Evolutionary conservation across 30 jellyfish, hydroid and myxozoan genomes (phyloP).

Genomic region (Cassiopea xamachana): DNA sequence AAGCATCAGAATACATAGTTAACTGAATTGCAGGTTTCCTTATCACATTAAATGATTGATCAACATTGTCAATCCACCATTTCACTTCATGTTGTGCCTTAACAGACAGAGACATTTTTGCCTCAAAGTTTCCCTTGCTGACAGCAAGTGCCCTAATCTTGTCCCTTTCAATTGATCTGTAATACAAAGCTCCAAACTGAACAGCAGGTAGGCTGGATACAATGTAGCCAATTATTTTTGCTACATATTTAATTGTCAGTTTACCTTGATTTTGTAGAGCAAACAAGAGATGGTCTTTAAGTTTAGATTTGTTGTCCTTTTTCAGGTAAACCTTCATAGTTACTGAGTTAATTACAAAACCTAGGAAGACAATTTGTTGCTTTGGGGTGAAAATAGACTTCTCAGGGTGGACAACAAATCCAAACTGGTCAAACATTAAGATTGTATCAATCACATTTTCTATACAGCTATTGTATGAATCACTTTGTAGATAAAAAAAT

Average conservation of each 20-base stretch:
- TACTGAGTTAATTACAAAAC: conserved; percentile 33
- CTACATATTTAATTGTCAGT: conserved; percentile 24
- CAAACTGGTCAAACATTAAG: conserved; percentile 19
- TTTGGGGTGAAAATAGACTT: conserved; percentile 50
- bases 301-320: neutral
- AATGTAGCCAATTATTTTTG: conserved; percentile 40
- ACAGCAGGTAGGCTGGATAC: conserved; percentile 73
- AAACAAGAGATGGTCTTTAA: neutral
- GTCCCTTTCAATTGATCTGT: conserved; percentile 25
- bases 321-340: conserved; percentile 49
- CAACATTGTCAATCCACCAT: conserved; percentile 56
- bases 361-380: conserved; percentile 41
- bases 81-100: conserved; percentile 25
- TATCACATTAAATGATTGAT: conserved; percentile 15
- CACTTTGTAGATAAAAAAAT: conserved; percentile 5
- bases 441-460: conserved; percentile 16
- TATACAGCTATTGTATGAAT: conserved; percentile 26
- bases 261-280: neutral
- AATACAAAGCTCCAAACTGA: conserved; percentile 26
- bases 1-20: conserved; percentile 43
- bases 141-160: conserved; percentile 5
- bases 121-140: conserved; percentile 17
- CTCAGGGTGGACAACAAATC: conserved; percentile 60
- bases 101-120: conserved; percentile 27
- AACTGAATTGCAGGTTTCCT: neutral